These are phyloP conservation scores for human (Homo sapiens) DNA, from an alignment of 2,113 vertebrate species.

Conservation along the genomic window DNA sequence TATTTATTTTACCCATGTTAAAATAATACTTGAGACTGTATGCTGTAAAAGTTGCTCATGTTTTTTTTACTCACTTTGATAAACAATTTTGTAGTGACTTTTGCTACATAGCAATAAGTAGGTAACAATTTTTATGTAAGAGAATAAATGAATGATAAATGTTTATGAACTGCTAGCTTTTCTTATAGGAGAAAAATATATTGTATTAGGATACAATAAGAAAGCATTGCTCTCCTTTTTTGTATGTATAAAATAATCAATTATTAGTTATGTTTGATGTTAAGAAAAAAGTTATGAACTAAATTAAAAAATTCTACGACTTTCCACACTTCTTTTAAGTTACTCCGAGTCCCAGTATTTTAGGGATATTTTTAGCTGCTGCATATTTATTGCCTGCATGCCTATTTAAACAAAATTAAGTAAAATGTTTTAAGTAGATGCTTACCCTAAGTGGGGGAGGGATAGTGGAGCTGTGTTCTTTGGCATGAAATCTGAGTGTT, in stretches of 20 bases:
- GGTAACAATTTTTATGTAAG: conserved; percentile 24
- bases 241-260: background rate
- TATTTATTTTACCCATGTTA: conserved; percentile 46
- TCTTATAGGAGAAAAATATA: background rate
- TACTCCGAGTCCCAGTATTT: background rate
- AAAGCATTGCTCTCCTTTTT: background rate
- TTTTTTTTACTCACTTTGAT: conserved; percentile 57
- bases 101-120: background rate
- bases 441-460: background rate
- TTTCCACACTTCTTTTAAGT: background rate
- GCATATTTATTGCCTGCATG: conserved; percentile 12
- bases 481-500: conserved; percentile 44
- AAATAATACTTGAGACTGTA: conserved; percentile 68
- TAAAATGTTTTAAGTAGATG: background rate
- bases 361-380: background rate
- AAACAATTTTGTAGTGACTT: conserved; percentile 23
- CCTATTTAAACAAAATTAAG: background rate
- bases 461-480: background rate
- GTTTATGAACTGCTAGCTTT: background rate
- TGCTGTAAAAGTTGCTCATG: conserved; percentile 54
- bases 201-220: no score
- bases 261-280: background rate
- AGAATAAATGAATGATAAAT: background rate
- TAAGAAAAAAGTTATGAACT: background rate
- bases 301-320: background rate